Conservation (phyloP, 2,113 vertebrate genomes). For the Eudyptes chrysolophus region DNA sequence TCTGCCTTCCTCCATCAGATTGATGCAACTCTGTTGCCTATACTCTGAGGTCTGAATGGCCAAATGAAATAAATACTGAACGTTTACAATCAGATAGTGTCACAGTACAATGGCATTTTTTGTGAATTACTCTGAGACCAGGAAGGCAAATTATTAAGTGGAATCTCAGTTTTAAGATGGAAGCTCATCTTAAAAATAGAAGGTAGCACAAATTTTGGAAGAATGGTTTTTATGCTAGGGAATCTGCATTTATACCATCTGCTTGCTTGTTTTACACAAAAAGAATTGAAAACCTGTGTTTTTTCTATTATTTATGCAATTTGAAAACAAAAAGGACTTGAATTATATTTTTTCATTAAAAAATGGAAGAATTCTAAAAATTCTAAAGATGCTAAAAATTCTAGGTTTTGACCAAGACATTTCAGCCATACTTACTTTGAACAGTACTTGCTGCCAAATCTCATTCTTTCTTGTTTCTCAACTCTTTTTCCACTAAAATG, state of each 20-base stretch:
- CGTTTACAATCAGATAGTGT: not conserved
- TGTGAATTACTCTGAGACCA: not conserved
- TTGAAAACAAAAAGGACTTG: not conserved
- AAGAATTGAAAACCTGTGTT: rapidly evolving
- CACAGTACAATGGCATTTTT: not conserved
- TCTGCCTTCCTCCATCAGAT: not conserved
- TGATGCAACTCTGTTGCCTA: not conserved
- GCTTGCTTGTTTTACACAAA: not conserved
- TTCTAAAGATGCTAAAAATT: not conserved
- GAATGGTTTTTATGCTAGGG: not conserved
- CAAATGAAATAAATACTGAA: not conserved
- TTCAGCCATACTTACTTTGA: not conserved
- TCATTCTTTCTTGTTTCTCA: not conserved
- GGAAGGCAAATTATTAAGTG: not conserved
- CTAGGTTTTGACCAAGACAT: not conserved
- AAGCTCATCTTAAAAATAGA: not conserved
- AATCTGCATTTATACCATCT: not conserved
- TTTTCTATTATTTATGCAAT: not conserved
- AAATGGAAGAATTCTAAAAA: not conserved
- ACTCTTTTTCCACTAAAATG: not conserved
- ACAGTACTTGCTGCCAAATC: not conserved
- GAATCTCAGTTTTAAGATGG: not conserved
- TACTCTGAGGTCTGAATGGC: not conserved
- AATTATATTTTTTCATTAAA: not conserved
- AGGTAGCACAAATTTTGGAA: not conserved